phyloP scores from a whole-genome alignment of 2,113 vertebrate species.

The Oreocharis arfaki region DNA sequence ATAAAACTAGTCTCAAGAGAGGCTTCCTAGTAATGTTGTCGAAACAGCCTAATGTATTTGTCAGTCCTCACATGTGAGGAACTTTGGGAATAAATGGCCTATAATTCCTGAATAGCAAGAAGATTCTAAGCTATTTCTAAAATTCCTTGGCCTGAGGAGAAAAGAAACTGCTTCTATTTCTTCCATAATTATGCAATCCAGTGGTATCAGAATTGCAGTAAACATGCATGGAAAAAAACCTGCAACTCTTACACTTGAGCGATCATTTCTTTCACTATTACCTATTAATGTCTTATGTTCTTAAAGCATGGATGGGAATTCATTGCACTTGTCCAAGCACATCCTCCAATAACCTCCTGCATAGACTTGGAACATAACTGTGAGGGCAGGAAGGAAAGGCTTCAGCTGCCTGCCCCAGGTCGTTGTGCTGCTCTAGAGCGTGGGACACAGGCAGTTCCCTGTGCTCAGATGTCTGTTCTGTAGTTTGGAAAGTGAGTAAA shows the following conservation, averaged over 20 bases:
- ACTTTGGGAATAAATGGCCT: background rate
- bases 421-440: background rate
- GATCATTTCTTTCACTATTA: background rate
- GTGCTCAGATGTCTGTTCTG: background rate
- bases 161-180: background rate
- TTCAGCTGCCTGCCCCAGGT: background rate
- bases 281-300: background rate
- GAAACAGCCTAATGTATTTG: background rate
- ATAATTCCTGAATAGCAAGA: background rate
- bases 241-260: background rate
- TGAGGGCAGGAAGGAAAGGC: background rate
- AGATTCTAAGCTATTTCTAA: background rate
- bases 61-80: background rate
- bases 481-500: background rate
- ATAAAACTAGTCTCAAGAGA: background rate
- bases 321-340: background rate
- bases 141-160: background rate
- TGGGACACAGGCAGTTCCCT: background rate
- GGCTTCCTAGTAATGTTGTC: background rate
- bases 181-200: background rate
- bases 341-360: background rate
- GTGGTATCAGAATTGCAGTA: background rate
- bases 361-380: background rate
- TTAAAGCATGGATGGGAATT: background rate
- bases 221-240: background rate